Percentiles rank a stretch among this genome's conserved stretches.
These are phyloP conservation scores for Hylaea fasciaria DNA, from an alignment of 2,888 invertebrate genomes.

Conservation along the genomic window DNA sequence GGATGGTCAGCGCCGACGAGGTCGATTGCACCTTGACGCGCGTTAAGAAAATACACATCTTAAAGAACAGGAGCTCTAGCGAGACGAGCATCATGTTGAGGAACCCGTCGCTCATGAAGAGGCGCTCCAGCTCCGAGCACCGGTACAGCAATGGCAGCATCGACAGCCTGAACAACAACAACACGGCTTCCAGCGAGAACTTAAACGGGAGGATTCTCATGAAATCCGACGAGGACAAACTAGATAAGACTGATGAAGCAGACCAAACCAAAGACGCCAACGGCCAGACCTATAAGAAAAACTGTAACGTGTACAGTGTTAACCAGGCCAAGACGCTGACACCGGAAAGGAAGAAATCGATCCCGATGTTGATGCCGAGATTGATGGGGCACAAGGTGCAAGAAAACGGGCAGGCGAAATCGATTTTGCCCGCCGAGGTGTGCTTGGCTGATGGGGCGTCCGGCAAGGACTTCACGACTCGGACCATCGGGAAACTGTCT, in stretches of 20 bases:
- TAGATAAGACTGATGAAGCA: conserved; percentile 69
- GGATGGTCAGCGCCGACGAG: conserved; percentile 78
- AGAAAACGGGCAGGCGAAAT: conserved; percentile 63
- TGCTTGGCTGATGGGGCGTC: conserved; percentile 66
- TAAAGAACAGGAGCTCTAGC: conserved; percentile 81
- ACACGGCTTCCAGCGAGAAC: conserved; percentile 72
- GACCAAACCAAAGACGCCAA: conserved; percentile 76
- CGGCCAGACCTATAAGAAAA: conserved; percentile 74
- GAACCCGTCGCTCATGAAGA: conserved; percentile 74
- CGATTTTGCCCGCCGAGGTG: conserved; percentile 73
- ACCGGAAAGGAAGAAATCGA: conserved; percentile 70
- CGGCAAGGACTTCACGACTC: conserved; percentile 87
- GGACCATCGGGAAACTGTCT: conserved; percentile 88
- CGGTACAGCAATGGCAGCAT: conserved; percentile 66
- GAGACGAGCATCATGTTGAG: conserved; percentile 79
- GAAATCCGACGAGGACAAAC: conserved; percentile 57
- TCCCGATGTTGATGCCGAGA: conserved; percentile 73
- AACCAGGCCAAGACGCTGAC: conserved; percentile 80
- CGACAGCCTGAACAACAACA: conserved; percentile 70
- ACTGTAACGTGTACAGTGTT: conserved; percentile 81
- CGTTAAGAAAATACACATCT: conserved; percentile 80
- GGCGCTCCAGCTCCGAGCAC: conserved; percentile 67
- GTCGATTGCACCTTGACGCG: conserved; percentile 75
- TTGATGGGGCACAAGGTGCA: conserved; percentile 67
- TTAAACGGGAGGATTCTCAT: conserved; percentile 62